phyloP scores from a whole-genome alignment of 2,888 invertebrate species.

The Sesamia inferens region DNA sequence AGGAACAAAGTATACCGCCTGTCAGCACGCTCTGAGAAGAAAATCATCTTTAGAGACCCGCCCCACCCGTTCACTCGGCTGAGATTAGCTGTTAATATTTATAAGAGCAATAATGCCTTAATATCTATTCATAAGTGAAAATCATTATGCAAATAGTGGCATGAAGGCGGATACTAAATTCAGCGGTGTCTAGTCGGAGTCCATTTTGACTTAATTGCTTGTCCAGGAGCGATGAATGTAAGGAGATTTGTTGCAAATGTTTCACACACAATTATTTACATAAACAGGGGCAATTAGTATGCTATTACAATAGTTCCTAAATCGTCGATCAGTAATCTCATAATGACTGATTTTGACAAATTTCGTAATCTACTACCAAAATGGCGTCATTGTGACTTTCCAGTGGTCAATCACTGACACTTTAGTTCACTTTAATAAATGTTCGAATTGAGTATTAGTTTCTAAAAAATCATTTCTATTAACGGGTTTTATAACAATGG shows the following conservation, averaged over 20 bases:
- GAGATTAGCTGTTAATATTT: conserved; percentile 86
- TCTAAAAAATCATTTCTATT: no score
- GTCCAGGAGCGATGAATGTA: conserved; percentile 63
- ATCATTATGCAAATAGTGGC: conserved; percentile 89
- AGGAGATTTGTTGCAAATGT: conserved; percentile 54
- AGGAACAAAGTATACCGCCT: conserved; percentile 76
- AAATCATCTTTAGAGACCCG: conserved; percentile 76
- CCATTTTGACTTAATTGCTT: conserved; percentile 80
- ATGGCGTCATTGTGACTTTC: no score
- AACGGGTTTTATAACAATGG: no score
- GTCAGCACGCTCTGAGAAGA: conserved; percentile 81
- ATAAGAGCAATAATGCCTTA: conserved; percentile 87
- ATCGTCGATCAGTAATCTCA: no score
- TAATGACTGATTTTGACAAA: no score
- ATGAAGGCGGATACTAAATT: conserved; percentile 83
- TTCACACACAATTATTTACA: conserved; percentile 50
- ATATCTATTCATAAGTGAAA: conserved; percentile 90
- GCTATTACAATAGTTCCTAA: no score
- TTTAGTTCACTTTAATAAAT: no score
- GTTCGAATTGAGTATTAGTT: no score
- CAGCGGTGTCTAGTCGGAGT: conserved; percentile 70
- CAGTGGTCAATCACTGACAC: no score
- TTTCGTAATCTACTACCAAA: no score
- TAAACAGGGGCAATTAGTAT: no score
- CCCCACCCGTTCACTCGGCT: conserved; percentile 77